Evolutionary conservation across 2,888 invertebrate genomes (phyloP).

Genomic region (Phaedon cochleariae): DNA sequence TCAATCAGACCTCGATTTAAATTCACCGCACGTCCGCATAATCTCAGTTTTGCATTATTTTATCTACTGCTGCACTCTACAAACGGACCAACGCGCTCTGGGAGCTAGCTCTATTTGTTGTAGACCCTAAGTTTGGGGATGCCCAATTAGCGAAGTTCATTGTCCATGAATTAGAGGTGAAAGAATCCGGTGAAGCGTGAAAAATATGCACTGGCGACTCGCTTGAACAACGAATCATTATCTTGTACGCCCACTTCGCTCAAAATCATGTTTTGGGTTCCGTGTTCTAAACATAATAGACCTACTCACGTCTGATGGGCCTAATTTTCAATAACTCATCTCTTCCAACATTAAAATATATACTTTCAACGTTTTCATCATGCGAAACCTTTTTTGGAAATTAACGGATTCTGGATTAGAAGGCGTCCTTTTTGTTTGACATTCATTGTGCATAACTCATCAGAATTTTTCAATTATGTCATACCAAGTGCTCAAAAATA

Average conservation of each 20-base stretch:
- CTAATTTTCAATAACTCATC: no score
- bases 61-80: slow-evolving; percentile 59
- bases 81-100: no score
- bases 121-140: slow-evolving; percentile 5
- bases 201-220: background rate
- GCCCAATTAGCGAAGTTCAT: slow-evolving; percentile 14
- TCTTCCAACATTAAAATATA: no score
- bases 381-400: no score
- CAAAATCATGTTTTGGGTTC: background rate
- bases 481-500: no score
- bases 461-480: no score
- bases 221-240: background rate
- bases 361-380: no score
- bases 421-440: no score
- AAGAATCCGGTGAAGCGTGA: slow-evolving; percentile 14
- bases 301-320: background rate
- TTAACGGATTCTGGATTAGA: no score
- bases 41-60: slow-evolving; percentile 63
- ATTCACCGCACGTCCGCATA: slow-evolving; percentile 62
- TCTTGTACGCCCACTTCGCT: background rate
- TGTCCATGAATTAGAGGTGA: slow-evolving; percentile 7
- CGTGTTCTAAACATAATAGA: background rate
- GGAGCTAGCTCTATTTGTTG: slow-evolving; percentile 43
- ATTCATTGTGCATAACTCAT: no score
- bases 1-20: slow-evolving; percentile 56